Conservation (phyloP, 2,888 invertebrate species). For the Morpho helenor region DNA sequence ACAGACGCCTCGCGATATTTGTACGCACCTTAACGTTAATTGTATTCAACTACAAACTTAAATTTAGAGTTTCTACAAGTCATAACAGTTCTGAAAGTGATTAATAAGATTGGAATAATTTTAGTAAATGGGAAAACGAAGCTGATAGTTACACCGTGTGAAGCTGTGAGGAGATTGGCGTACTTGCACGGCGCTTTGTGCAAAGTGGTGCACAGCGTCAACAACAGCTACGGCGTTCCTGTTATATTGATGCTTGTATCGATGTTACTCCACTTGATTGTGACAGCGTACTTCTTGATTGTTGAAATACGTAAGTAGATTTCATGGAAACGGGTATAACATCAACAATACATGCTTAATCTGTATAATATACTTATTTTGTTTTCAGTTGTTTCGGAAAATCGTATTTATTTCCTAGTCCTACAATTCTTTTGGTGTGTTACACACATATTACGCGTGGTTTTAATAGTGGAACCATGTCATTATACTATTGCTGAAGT, state of each 20-base stretch:
- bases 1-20: no score
- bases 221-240: slow-evolving; percentile 74
- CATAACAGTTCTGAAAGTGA: no score
- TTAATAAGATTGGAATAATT: slow-evolving; percentile 5
- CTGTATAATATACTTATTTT: not conserved
- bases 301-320: slow-evolving; percentile 68
- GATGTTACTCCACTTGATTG: slow-evolving; percentile 79
- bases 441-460: slow-evolving; percentile 73
- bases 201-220: slow-evolving; percentile 70
- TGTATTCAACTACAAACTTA: no score
- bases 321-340: no score
- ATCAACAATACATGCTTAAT: no score
- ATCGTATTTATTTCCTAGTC: slow-evolving; percentile 68
- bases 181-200: slow-evolving; percentile 73
- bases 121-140: slow-evolving; percentile 53
- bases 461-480: slow-evolving; percentile 80
- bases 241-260: slow-evolving; percentile 76
- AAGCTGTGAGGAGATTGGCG: slow-evolving; percentile 68
- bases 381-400: slow-evolving; percentile 57
- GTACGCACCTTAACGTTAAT: no score
- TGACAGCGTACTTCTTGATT: slow-evolving; percentile 81
- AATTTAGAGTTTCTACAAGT: no score
- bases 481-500: slow-evolving; percentile 77
- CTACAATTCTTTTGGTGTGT: slow-evolving; percentile 79
- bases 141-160: slow-evolving; percentile 55